Conservation (phyloP, 1,140 invertebrate species). For the Drosophila orosa region DNA sequence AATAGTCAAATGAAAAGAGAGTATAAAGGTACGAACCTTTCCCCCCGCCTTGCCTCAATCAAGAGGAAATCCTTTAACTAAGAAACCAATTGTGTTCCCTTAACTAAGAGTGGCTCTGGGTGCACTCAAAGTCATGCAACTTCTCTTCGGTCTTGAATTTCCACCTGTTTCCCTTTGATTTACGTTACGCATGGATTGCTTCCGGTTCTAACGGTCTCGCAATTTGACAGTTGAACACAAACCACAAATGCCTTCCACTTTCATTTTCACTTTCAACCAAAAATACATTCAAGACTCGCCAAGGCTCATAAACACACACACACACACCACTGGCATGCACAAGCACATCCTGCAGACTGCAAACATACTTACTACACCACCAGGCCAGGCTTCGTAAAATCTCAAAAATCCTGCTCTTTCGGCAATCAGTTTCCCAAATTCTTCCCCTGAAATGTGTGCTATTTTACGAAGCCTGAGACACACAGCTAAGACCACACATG, state of each 20-base stretch:
- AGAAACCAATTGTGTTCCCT: background rate
- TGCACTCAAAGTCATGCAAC: slow-evolving; percentile 5
- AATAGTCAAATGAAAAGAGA: background rate
- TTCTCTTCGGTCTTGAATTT: slow-evolving; percentile 8
- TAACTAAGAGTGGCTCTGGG: background rate
- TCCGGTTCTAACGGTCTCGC: slow-evolving; percentile 10
- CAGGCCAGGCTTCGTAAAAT: slow-evolving; percentile 19
- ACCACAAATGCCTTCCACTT: slow-evolving; percentile 1
- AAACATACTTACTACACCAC: slow-evolving; percentile 1
- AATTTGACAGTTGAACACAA: slow-evolving; percentile 16
- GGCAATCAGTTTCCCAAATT: background rate
- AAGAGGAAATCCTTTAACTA: background rate
- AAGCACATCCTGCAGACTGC: slow-evolving; percentile 7
- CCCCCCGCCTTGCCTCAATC: background rate
- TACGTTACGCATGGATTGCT: slow-evolving; percentile 12
- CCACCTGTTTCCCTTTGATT: slow-evolving; percentile 16
- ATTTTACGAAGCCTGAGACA: slow-evolving; percentile 19
- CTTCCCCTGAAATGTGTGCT: background rate
- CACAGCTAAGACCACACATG: slow-evolving; percentile 4
- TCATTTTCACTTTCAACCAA: background rate
- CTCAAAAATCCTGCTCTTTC: background rate
- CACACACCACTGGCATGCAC: slow-evolving; percentile 1
- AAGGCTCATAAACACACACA: background rate
- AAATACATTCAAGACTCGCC: background rate
- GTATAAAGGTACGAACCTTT: background rate